These are phyloP conservation scores for Platysteira castanea DNA, from an alignment of 2,113 vertebrate genomes.

Conservation along the genomic window DNA sequence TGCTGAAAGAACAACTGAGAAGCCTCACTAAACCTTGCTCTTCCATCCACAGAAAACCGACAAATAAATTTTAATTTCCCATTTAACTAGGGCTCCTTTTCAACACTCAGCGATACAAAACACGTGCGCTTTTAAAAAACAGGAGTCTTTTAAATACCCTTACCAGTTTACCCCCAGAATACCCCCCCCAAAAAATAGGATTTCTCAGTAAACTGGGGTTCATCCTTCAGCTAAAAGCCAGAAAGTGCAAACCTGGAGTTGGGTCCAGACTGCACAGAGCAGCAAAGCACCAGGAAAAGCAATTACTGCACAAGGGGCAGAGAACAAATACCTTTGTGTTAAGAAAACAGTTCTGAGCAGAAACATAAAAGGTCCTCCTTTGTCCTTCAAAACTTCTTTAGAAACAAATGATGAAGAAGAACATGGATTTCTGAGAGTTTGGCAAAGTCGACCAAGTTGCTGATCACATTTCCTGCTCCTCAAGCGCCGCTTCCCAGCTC, in stretches of 20 bases:
- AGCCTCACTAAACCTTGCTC: background rate
- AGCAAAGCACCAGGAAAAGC: background rate
- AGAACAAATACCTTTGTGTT: background rate
- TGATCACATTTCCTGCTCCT: background rate
- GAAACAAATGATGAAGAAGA: background rate
- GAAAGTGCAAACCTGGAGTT: background rate
- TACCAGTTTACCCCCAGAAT: background rate
- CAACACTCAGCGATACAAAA: background rate
- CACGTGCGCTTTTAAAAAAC: fast-evolving
- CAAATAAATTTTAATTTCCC: background rate
- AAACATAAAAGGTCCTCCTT: background rate
- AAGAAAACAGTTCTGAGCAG: background rate
- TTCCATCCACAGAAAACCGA: background rate
- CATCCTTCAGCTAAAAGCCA: background rate
- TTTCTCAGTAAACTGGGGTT: background rate
- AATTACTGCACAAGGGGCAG: background rate
- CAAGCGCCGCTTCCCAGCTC: background rate
- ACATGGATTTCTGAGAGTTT: background rate
- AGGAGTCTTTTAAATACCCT: background rate
- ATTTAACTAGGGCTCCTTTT: background rate
- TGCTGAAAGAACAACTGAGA: background rate
- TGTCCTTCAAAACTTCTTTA: background rate
- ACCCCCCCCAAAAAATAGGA: no score
- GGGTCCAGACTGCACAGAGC: background rate
- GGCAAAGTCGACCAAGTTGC: background rate